Conservation (phyloP, 2,797 vertebrate genomes). For the Paratrypauchen microcephalus region DNA sequence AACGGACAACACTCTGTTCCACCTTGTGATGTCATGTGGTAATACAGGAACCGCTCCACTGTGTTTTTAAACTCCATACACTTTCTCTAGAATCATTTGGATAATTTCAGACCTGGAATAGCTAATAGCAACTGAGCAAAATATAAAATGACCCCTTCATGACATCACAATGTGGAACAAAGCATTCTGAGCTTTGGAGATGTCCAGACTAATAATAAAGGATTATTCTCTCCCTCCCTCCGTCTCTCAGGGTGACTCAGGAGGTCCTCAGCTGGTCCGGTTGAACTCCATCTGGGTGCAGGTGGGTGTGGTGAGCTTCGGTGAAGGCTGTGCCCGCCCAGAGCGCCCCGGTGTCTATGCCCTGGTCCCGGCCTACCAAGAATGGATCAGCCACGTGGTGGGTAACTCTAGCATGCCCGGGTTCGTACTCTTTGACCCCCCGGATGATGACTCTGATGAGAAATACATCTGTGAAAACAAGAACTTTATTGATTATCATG, state of each 20-base stretch:
- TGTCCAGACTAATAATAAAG: too few relatives aligned
- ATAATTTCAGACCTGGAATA: too few relatives aligned
- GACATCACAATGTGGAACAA: too few relatives aligned
- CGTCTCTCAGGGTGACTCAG: slow-evolving; percentile 53
- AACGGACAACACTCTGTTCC: too few relatives aligned
- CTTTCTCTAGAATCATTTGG: too few relatives aligned
- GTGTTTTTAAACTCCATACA: too few relatives aligned
- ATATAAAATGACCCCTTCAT: too few relatives aligned
- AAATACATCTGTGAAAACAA: neutral
- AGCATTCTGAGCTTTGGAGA: too few relatives aligned
- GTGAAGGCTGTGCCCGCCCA: neutral
- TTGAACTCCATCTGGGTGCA: slow-evolving; percentile 28
- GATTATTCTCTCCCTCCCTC: too few relatives aligned
- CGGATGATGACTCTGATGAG: accelerated
- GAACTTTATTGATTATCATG: accelerated
- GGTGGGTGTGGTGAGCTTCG: slow-evolving; percentile 61
- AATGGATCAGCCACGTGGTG: slow-evolving; percentile 44
- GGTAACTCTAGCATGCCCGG: neutral
- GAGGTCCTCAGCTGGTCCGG: slow-evolving; percentile 45
- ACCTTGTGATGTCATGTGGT: too few relatives aligned
- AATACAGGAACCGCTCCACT: too few relatives aligned
- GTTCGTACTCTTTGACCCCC: slow-evolving; percentile 38
- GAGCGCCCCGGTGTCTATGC: slow-evolving; percentile 34
- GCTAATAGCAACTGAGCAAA: too few relatives aligned
- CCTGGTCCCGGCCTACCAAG: slow-evolving; percentile 54